These are phyloP conservation scores for Amiota mariae DNA, from an alignment of 2,888 invertebrate genomes.

Conservation along the genomic window DNA sequence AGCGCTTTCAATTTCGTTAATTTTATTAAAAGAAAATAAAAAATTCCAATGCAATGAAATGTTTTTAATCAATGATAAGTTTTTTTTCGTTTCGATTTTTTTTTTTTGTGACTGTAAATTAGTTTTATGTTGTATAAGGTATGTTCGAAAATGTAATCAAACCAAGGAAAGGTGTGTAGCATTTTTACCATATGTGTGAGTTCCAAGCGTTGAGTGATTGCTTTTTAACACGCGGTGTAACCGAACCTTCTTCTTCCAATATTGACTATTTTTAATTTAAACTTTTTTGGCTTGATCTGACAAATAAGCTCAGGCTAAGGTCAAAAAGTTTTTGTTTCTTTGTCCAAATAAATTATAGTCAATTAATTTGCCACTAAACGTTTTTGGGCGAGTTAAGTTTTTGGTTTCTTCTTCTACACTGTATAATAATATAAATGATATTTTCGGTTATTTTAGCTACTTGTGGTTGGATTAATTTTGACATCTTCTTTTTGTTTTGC, in stretches of 20 bases:
- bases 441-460: neutral
- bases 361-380: constrained; percentile 68
- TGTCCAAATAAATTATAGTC: constrained; percentile 59
- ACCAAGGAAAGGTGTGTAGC: neutral
- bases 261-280: constrained; percentile 54
- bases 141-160: neutral
- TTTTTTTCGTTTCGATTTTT: constrained; percentile 1
- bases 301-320: constrained; percentile 17
- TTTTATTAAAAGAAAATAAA: too few relatives aligned
- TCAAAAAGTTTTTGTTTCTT: constrained; percentile 19
- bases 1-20: too few relatives aligned
- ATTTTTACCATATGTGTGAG: neutral
- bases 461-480: constrained; percentile 37
- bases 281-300: constrained; percentile 21
- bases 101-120: neutral
- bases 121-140: too few relatives aligned
- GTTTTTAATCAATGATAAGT: neutral
- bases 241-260: constrained; percentile 46
- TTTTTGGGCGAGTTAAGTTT: constrained; percentile 32
- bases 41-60: constrained; percentile 19
- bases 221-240: constrained; percentile 44
- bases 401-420: too few relatives aligned
- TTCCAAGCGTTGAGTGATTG: constrained; percentile 47
- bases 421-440: too few relatives aligned
- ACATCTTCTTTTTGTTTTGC: constrained; percentile 47